Evolutionary conservation across 2,888 invertebrate genomes (phyloP).

Genomic region (Drosophila kuntzei): DNA sequence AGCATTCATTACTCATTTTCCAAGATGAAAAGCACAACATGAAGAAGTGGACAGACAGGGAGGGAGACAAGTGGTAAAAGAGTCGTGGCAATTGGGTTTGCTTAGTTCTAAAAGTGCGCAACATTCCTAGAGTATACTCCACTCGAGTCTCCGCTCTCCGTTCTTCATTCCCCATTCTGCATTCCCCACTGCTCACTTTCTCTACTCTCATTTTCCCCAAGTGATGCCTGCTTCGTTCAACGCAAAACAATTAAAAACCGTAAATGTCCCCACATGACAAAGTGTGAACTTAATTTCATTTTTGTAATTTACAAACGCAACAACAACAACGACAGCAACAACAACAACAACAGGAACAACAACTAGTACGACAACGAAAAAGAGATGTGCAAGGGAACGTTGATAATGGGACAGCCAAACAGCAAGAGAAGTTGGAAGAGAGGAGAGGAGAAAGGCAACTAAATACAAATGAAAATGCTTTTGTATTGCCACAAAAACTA

Average conservation of each 20-base stretch:
- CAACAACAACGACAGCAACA: constrained; percentile 29
- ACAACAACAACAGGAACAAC: constrained; percentile 7
- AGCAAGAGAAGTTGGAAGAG: neutral
- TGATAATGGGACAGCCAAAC: constrained; percentile 48
- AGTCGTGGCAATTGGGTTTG: constrained; percentile 16
- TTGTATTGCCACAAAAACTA: constrained; percentile 71
- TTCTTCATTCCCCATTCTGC: neutral
- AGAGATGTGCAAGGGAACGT: constrained; percentile 38
- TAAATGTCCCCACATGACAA: constrained; percentile 82
- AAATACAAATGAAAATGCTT: constrained; percentile 80
- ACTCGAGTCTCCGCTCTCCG: constrained; percentile 4
- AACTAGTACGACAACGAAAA: constrained; percentile 26
- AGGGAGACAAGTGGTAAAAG: constrained; percentile 4
- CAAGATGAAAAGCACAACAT: constrained; percentile 44
- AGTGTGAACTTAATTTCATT: constrained; percentile 82
- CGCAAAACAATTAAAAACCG: constrained; percentile 79
- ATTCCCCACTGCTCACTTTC: neutral
- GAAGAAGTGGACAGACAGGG: neutral
- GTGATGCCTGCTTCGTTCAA: constrained; percentile 30
- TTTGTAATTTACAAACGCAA: constrained; percentile 78
- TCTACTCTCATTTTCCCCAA: neutral
- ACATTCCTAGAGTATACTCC: constrained; percentile 30
- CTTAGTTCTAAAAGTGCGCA: constrained; percentile 51
- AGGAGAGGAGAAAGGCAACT: constrained; percentile 40
- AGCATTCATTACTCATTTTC: constrained; percentile 71